Conservation (phyloP, 2,797 vertebrate species). For the Spheniscus humboldti region DNA sequence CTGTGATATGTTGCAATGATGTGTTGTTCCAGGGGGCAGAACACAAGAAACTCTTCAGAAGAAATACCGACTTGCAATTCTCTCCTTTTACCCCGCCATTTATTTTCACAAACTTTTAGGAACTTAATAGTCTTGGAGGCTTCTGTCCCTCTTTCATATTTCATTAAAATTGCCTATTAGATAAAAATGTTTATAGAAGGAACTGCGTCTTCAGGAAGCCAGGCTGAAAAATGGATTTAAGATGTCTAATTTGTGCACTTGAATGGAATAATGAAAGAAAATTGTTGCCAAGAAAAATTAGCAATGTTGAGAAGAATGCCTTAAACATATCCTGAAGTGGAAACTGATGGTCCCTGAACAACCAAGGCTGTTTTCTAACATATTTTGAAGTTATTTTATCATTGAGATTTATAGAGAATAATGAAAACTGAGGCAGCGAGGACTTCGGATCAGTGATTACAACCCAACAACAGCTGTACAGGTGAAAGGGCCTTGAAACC, state of each 20-base stretch:
- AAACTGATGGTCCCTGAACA: not conserved
- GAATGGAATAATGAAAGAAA: not conserved
- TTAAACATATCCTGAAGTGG: not conserved
- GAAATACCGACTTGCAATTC: not conserved
- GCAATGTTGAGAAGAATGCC: not conserved
- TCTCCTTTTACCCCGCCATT: not conserved
- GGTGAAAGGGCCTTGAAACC: not conserved
- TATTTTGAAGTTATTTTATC: not conserved
- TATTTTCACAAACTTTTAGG: not conserved
- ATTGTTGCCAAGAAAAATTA: not conserved
- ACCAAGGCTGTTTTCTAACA: not conserved
- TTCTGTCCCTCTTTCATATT: not conserved
- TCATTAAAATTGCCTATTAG: not conserved
- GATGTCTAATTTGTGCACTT: not conserved
- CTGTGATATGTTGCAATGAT: not conserved
- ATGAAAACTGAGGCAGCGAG: not conserved
- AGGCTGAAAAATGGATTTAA: not conserved
- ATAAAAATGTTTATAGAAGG: not conserved
- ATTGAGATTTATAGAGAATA: not conserved
- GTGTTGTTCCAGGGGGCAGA: not conserved
- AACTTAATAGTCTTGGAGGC: not conserved
- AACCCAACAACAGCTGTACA: not conserved
- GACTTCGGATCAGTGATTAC: not conserved
- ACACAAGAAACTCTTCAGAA: not conserved
- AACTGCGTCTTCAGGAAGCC: not conserved